Conservation (phyloP, 2,888 invertebrate genomes). For the Mimumesa dahlbomi region DNA sequence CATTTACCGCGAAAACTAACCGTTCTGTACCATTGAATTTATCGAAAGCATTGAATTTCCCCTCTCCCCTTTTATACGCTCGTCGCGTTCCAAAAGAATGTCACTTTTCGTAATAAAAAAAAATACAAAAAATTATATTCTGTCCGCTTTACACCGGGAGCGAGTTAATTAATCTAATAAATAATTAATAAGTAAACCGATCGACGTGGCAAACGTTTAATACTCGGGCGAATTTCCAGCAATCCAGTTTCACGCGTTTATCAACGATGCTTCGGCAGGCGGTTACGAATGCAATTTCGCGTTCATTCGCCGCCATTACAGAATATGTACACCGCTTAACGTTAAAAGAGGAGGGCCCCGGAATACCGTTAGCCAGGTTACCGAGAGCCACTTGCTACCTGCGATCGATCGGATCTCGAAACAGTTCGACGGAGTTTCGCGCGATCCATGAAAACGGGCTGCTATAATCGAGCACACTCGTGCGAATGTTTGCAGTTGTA, state of each 20-base stretch:
- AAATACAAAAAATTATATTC: no score
- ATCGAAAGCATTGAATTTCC: conserved; percentile 28
- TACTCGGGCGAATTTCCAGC: no score
- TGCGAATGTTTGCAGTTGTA: background rate
- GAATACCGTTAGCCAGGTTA: background rate
- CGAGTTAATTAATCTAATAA: no score
- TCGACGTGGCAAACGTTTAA: no score
- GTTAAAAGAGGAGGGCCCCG: background rate
- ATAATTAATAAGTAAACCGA: no score
- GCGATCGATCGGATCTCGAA: conserved; percentile 1
- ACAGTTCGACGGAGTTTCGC: background rate
- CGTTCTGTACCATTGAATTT: conserved; percentile 11
- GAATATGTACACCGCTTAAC: background rate
- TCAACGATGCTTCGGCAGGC: no score
- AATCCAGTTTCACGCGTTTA: no score
- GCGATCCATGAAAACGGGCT: conserved; percentile 1
- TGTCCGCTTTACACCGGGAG: no score
- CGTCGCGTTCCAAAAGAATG: no score
- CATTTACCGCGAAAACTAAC: background rate
- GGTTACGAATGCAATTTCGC: background rate
- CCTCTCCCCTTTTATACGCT: no score
- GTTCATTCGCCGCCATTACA: background rate
- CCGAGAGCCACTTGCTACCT: background rate
- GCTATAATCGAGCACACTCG: background rate
- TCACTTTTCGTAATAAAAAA: conserved; percentile 38